Conservation (phyloP, 2,113 vertebrate genomes). For the Notothenia rossii region DNA sequence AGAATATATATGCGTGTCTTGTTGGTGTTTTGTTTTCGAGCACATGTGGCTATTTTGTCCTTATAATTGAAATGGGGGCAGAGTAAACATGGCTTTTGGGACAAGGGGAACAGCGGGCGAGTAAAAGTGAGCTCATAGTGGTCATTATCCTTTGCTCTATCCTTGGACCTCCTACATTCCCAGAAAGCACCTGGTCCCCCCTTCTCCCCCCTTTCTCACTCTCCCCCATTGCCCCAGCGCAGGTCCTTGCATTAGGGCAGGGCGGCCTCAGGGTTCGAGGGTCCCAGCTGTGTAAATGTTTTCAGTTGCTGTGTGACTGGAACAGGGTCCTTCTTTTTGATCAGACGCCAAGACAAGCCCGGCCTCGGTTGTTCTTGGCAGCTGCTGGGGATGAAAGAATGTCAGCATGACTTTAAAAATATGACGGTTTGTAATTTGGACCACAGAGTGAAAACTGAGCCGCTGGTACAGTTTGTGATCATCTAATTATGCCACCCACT, state of each 20-base stretch:
- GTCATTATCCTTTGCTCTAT: constrained; percentile 72
- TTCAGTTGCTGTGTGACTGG: constrained; percentile 95
- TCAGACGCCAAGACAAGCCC: constrained; percentile 94
- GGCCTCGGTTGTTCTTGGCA: constrained; percentile 95
- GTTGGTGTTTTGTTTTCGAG: constrained; percentile 2
- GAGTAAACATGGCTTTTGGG: constrained; percentile 60
- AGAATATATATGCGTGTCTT: too few relatives aligned
- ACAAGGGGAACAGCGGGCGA: constrained; percentile 47
- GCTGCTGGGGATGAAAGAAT: constrained; percentile 91
- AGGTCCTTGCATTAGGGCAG: constrained; percentile 77
- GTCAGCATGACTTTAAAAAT: constrained; percentile 96
- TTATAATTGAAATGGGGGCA: constrained; percentile 25
- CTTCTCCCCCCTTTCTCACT: neutral
- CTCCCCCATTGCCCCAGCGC: constrained; percentile 49
- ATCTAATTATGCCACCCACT: constrained; percentile 85
- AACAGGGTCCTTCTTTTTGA: constrained; percentile 90
- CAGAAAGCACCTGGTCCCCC: constrained; percentile 73
- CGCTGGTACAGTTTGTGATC: constrained; percentile 88
- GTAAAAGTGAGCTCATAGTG: constrained; percentile 61
- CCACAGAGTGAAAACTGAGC: constrained; percentile 90
- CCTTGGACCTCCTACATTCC: constrained; percentile 67
- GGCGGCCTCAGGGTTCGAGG: constrained; percentile 85
- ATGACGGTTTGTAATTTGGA: constrained; percentile 93
- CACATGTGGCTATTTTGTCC: constrained; percentile 26
- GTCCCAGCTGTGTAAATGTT: constrained; percentile 99